Evolutionary conservation across 2,113 vertebrate species (phyloP).

Genomic region (Ia io): DNA sequence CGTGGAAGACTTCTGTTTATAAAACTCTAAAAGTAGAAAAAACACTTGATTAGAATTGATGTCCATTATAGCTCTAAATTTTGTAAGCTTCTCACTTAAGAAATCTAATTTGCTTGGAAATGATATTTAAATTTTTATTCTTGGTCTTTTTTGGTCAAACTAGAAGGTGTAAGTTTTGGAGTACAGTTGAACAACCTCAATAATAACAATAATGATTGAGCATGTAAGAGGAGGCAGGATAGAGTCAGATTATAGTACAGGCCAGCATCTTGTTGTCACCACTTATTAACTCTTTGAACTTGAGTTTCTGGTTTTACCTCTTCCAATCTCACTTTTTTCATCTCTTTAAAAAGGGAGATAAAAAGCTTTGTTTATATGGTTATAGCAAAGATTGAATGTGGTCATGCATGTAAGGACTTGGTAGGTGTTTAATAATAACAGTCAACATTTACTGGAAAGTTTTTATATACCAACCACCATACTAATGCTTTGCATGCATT

Average conservation of each 20-base stretch:
- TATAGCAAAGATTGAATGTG: not conserved
- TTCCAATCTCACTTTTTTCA: not conserved
- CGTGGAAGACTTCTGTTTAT: not conserved
- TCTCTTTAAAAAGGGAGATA: not conserved
- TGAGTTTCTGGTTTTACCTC: not conserved
- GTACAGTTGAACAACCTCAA: not conserved
- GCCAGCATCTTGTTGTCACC: not conserved
- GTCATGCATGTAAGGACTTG: not conserved
- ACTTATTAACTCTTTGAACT: not conserved
- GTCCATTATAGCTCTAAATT: not conserved
- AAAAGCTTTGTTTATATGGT: not conserved
- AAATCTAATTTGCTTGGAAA: conserved; percentile 9
- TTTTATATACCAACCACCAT: not conserved
- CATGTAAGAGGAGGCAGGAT: not conserved
- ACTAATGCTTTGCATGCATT: not conserved
- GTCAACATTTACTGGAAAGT: not conserved
- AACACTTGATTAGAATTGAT: not conserved
- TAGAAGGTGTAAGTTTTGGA: not conserved
- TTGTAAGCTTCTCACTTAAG: conserved; percentile 17
- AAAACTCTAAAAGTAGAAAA: conserved; percentile 9
- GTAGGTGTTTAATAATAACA: not conserved
- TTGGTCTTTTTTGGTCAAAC: not conserved
- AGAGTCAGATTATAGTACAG: not conserved
- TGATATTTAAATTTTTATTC: conserved; percentile 20
- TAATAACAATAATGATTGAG: not conserved